Evolutionary conservation across 1,140 invertebrate species (phyloP).

Genomic region (Cotesia typhae): DNA sequence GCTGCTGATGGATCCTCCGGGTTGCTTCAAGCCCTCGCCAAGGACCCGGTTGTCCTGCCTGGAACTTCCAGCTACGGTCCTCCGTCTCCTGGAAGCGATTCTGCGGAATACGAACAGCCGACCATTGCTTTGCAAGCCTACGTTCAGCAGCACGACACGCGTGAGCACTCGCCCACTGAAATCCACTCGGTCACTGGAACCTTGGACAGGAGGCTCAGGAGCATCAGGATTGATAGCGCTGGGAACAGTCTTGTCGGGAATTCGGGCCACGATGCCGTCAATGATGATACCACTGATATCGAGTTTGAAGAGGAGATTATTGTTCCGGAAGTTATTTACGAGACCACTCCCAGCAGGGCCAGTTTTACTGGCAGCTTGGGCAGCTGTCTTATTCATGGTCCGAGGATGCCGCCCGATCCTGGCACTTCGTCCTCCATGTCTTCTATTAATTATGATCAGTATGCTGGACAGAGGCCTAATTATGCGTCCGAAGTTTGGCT

Average conservation of each 20-base stretch:
- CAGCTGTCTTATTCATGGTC: conserved; percentile 56
- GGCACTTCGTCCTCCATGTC: conserved; percentile 45
- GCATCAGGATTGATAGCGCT: background rate
- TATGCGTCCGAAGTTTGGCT: conserved; percentile 55
- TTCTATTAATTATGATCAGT: conserved; percentile 49
- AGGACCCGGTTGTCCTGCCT: conserved; percentile 39
- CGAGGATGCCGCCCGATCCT: conserved; percentile 49
- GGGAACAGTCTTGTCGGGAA: conserved; percentile 4
- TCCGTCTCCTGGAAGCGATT: conserved; percentile 58
- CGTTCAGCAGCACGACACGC: conserved; percentile 32
- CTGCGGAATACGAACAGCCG: conserved; percentile 62
- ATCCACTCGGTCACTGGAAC: conserved; percentile 26
- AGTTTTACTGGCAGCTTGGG: conserved; percentile 39
- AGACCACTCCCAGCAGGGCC: conserved; percentile 37
- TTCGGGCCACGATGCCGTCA: conserved; percentile 40
- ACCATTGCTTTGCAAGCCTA: conserved; percentile 43
- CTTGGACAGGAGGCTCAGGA: conserved; percentile 29
- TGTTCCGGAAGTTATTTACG: conserved; percentile 53
- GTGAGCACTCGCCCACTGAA: conserved; percentile 13
- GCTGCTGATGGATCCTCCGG: conserved; percentile 56
- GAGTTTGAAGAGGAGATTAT: conserved; percentile 54
- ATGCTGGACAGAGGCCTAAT: conserved; percentile 40
- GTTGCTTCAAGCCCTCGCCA: conserved; percentile 48
- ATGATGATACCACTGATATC: conserved; percentile 52
- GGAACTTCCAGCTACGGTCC: conserved; percentile 47